These are phyloP conservation scores for Eulithis prunata DNA, from an alignment of 2,888 invertebrate genomes.

Conservation along the genomic window DNA sequence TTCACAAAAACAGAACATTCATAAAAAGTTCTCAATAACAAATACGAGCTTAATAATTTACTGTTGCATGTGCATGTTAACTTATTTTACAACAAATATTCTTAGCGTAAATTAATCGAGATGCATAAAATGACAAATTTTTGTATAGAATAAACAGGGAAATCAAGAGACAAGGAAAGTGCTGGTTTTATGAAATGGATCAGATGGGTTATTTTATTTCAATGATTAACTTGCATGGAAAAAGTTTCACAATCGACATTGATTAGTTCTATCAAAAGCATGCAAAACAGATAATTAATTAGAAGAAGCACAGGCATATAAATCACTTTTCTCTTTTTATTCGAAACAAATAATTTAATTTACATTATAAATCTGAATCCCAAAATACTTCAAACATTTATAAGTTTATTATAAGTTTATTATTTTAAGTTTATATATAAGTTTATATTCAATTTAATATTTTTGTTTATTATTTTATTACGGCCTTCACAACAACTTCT, in stretches of 20 bases:
- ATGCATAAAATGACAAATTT: background rate
- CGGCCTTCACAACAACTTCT: no score
- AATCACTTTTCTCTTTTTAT: slow-evolving; percentile 4
- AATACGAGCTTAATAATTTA: slow-evolving; percentile 8
- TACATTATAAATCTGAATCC: slow-evolving; percentile 51
- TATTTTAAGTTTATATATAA: no score
- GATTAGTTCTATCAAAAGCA: slow-evolving; percentile 12
- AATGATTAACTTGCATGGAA: slow-evolving; percentile 5
- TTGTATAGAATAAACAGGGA: background rate
- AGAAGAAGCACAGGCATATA: slow-evolving; percentile 1
- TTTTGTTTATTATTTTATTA: no score
- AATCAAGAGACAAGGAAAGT: background rate
- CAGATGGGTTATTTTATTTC: slow-evolving; percentile 5
- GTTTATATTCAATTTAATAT: no score
- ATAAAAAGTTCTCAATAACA: slow-evolving; percentile 12
- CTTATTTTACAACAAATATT: slow-evolving; percentile 19
- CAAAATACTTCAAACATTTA: slow-evolving; percentile 17
- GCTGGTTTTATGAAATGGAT: slow-evolving; percentile 25
- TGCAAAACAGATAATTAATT: background rate
- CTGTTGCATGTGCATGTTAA: slow-evolving; percentile 6
- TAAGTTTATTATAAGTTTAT: no score
- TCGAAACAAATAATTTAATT: slow-evolving; percentile 5
- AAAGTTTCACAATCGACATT: background rate
- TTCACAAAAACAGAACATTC: slow-evolving; percentile 17
- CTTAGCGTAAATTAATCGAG: slow-evolving; percentile 7